Conservation (phyloP, 2,113 vertebrate species). For the Cephalopterus ornatus region DNA sequence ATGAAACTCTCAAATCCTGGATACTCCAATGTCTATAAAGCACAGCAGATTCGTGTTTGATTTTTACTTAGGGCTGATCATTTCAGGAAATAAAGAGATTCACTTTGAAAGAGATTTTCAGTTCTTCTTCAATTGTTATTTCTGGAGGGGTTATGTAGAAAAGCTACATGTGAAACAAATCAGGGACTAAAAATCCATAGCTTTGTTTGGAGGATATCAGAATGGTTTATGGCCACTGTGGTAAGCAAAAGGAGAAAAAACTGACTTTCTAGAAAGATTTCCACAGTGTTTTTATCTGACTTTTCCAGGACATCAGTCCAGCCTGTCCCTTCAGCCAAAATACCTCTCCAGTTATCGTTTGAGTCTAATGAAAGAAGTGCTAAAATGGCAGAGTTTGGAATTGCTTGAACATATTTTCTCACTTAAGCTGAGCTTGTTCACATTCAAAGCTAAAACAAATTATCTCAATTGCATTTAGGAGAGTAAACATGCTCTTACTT, state of each 20-base stretch:
- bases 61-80: background rate
- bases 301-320: background rate
- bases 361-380: background rate
- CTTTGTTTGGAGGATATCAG: background rate
- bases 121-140: background rate
- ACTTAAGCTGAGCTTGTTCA: background rate
- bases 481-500: background rate
- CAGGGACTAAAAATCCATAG: background rate
- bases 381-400: conserved; percentile 18
- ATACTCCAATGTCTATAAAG: background rate
- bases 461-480: background rate
- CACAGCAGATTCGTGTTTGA: background rate
- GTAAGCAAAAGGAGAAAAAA: background rate
- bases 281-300: background rate
- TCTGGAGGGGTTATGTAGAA: background rate
- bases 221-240: background rate
- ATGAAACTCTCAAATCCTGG: conserved; percentile 5
- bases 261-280: background rate
- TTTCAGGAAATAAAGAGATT: conserved; percentile 21
- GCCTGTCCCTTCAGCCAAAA: background rate
- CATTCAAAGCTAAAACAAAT: conserved; percentile 1
- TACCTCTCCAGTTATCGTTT: background rate
- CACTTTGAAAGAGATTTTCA: background rate
- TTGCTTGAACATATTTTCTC: background rate
- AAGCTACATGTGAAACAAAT: background rate